Evolutionary conservation across 2,888 invertebrate species (phyloP).

Genomic region (Caenorhabditis sp.): DNA sequence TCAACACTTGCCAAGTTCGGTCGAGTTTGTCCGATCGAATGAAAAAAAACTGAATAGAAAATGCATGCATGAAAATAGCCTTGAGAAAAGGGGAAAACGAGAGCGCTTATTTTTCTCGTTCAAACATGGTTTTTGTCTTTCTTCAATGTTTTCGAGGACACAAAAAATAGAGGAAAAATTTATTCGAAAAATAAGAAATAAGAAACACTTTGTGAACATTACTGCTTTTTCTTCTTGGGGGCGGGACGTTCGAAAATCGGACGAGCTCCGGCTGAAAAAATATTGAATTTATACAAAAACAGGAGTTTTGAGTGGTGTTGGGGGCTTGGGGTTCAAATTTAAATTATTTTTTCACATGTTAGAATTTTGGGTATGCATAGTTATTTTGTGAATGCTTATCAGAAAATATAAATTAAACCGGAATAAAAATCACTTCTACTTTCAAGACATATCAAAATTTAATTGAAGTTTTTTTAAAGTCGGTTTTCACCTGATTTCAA

Average conservation of each 20-base stretch:
- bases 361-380: too few species aligned
- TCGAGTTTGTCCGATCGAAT: not conserved
- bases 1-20: not conserved
- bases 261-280: conserved; percentile 81
- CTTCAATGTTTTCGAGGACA: not conserved
- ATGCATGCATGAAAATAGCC: not conserved
- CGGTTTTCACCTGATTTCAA: not conserved
- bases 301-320: too few species aligned
- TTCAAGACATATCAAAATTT: not conserved
- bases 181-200: conserved; percentile 13
- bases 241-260: conserved; percentile 90
- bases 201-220: conserved; percentile 1
- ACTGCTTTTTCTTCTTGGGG: conserved; percentile 75
- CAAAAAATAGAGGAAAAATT: not conserved
- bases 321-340: too few species aligned
- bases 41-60: conserved; percentile 3
- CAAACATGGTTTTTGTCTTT: not conserved
- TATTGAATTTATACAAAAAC: too few species aligned
- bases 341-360: too few species aligned
- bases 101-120: not conserved
- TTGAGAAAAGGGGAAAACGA: not conserved
- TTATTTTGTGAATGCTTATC: too few species aligned
- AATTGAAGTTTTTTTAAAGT: not conserved
- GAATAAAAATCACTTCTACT: too few species aligned
- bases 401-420: too few species aligned